These are phyloP conservation scores for Elymnias hypermnestra DNA, from an alignment of 1,140 invertebrate species.

Conservation along the genomic window DNA sequence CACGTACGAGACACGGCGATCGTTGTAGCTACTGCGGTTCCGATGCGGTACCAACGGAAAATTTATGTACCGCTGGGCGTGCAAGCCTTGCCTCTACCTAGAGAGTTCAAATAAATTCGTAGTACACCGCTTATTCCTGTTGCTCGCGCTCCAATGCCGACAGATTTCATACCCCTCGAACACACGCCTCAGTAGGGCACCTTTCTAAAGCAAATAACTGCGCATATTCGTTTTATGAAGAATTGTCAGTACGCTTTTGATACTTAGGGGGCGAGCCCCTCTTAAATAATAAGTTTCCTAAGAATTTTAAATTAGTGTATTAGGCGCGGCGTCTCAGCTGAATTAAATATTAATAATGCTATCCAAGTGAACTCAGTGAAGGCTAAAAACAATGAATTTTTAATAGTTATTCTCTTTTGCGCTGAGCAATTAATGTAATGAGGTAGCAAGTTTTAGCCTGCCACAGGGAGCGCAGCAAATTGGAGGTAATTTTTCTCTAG, in stretches of 20 bases:
- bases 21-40: conserved; percentile 59
- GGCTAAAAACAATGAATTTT: conserved; percentile 61
- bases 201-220: conserved; percentile 46
- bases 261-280: conserved; percentile 40
- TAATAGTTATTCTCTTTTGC: conserved; percentile 60
- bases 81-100: conserved; percentile 47
- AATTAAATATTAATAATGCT: conserved; percentile 71
- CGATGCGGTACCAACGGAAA: conserved; percentile 60
- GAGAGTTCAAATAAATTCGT: conserved; percentile 34
- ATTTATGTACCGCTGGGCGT: conserved; percentile 68
- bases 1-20: conserved; percentile 51
- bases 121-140: conserved; percentile 29
- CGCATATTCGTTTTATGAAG: conserved; percentile 39
- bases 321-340: conserved; percentile 50
- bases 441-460: conserved; percentile 39
- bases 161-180: conserved; percentile 12
- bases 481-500: conserved; percentile 35
- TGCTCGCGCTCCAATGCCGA: conserved; percentile 42
- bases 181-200: conserved; percentile 16
- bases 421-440: conserved; percentile 34
- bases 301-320: conserved; percentile 70
- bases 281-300: conserved; percentile 71
- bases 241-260: conserved; percentile 38
- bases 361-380: conserved; percentile 44
- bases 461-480: conserved; percentile 28